These are phyloP conservation scores for Cygnus buccinator DNA, from an alignment of 2,113 vertebrate genomes.

Conservation along the genomic window DNA sequence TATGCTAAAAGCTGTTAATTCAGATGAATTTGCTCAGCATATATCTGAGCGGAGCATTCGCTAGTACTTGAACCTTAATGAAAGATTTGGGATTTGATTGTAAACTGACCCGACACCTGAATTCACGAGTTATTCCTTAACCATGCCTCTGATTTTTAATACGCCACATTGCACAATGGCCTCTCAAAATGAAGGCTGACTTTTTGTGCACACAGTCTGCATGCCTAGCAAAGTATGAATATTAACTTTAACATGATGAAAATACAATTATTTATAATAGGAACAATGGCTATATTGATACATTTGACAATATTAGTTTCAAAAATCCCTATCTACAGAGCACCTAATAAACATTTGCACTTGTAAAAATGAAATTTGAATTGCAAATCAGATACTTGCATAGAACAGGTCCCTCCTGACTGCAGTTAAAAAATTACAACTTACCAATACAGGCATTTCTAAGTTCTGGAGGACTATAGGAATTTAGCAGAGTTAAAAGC, in stretches of 20 bases:
- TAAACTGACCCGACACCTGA: neutral
- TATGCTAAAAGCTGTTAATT: neutral
- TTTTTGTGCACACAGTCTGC: neutral
- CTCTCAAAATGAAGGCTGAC: neutral
- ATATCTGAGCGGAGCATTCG: fast-evolving
- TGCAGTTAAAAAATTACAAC: neutral
- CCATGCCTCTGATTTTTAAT: neutral
- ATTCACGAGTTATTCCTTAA: neutral
- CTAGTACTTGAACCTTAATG: neutral
- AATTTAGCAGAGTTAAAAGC: constrained; percentile 98
- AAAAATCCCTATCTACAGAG: neutral
- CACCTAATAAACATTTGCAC: neutral
- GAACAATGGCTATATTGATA: fast-evolving
- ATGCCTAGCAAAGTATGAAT: neutral
- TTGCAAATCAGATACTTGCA: neutral
- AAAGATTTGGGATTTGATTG: neutral
- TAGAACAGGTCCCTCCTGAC: neutral
- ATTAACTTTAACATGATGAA: neutral
- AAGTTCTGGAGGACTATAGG: constrained; percentile 96
- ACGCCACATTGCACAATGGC: neutral
- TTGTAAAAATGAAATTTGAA: neutral
- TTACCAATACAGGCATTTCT: constrained; percentile 95
- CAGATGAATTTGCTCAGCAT: neutral
- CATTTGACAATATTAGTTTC: fast-evolving
- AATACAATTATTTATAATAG: neutral